Evolutionary conservation across 2,113 vertebrate species (phyloP).

Genomic region (Pteropus alecto): DNA sequence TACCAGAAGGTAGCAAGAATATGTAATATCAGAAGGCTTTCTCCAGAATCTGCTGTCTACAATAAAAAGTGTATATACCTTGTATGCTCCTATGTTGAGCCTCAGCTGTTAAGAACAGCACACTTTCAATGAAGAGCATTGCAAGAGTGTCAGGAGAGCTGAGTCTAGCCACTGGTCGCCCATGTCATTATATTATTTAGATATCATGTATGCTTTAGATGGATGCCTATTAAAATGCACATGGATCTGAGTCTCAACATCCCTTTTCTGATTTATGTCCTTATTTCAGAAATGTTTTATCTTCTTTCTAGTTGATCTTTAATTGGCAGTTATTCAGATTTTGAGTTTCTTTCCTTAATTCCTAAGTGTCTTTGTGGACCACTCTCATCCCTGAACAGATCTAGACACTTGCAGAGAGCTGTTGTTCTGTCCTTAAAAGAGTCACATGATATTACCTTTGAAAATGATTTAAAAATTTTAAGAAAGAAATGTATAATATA

Average conservation of each 20-base stretch:
- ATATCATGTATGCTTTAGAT: neutral
- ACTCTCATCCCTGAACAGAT: neutral
- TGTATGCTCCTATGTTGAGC: neutral
- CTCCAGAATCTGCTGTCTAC: neutral
- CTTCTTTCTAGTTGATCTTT: neutral
- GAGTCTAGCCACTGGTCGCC: neutral
- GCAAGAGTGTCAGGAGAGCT: neutral
- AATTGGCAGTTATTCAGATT: neutral
- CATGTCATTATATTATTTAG: neutral
- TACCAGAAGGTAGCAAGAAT: neutral
- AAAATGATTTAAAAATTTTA: neutral
- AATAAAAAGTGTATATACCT: neutral
- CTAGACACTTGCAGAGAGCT: no score
- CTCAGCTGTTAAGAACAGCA: neutral
- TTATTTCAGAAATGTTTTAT: neutral
- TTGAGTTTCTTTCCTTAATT: neutral
- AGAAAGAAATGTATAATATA: neutral
- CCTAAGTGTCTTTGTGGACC: neutral
- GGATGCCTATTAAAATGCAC: neutral
- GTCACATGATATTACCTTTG: neutral
- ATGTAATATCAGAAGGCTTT: neutral
- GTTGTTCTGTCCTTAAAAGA: neutral
- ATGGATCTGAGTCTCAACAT: neutral
- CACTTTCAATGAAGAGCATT: neutral
- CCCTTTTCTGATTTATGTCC: neutral